Conservation (phyloP, 1,140 invertebrate genomes). For the Gonioctena quinquepunctata region DNA sequence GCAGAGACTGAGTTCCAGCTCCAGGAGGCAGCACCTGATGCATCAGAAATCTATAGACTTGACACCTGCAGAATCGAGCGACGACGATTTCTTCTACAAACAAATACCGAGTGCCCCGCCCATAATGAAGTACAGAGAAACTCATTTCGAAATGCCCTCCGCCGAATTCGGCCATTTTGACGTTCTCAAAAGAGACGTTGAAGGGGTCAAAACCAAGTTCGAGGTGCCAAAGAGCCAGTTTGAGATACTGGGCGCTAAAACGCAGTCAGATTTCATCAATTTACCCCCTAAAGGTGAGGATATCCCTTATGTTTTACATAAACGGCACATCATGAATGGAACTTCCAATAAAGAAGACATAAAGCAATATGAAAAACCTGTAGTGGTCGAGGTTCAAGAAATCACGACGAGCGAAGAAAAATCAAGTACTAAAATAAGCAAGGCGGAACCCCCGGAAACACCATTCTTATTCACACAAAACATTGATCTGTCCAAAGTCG, state of each 20-base stretch:
- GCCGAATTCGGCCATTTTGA: conserved; percentile 71
- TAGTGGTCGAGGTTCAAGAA: conserved; percentile 10
- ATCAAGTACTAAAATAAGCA: conserved; percentile 17
- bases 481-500: conserved; percentile 70
- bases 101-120: conserved; percentile 72
- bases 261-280: conserved; percentile 54
- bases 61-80: conserved; percentile 79
- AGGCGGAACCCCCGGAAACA: conserved; percentile 30
- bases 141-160: conserved; percentile 55
- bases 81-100: conserved; percentile 75
- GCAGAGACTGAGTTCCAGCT: conserved; percentile 70
- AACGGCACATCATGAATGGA: conserved; percentile 80
- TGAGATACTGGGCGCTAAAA: conserved; percentile 53
- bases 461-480: conserved; percentile 71
- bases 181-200: conserved; percentile 60
- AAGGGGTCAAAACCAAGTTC: conserved; percentile 55
- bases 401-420: conserved; percentile 9
- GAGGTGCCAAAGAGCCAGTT: conserved; percentile 64
- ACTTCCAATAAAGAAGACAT: conserved; percentile 62
- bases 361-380: conserved; percentile 17
- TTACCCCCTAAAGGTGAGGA: conserved; percentile 64
- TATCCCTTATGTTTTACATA: conserved; percentile 82
- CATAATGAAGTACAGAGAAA: conserved; percentile 59
- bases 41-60: conserved; percentile 85
- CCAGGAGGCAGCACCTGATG: conserved; percentile 74